These are phyloP conservation scores for Cetoscarus ocellatus DNA, from an alignment of 2,797 vertebrate genomes.

Conservation along the genomic window DNA sequence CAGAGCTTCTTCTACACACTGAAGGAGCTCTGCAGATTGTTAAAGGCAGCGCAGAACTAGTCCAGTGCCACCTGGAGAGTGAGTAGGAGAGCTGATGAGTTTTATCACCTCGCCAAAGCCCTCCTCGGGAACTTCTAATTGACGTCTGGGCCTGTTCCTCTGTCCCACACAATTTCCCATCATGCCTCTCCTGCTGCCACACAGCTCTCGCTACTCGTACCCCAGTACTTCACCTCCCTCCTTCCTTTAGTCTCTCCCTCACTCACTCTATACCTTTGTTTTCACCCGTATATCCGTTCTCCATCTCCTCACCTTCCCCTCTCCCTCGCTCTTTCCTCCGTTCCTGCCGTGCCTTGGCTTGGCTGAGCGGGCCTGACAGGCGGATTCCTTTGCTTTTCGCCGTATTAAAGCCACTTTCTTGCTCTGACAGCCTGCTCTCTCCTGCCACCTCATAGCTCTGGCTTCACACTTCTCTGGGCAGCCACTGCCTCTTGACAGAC, in stretches of 20 bases:
- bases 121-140: constrained; percentile 80
- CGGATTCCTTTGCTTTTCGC: constrained; percentile 99
- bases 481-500: constrained; percentile 99
- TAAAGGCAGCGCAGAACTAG: constrained; percentile 64
- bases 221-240: constrained; percentile 68
- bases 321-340: constrained; percentile 72
- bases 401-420: constrained; percentile 99
- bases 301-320: constrained; percentile 69
- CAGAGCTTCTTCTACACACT: constrained; percentile 41
- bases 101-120: constrained; percentile 76
- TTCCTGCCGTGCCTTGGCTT: constrained; percentile 89
- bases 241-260: constrained; percentile 63
- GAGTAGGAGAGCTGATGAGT: constrained; percentile 80
- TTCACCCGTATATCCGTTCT: constrained; percentile 68
- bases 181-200: constrained; percentile 78
- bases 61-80: constrained; percentile 70
- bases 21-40: constrained; percentile 66
- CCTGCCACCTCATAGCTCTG: constrained; percentile 99
- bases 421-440: constrained; percentile 99
- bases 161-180: constrained; percentile 82
- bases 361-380: constrained; percentile 99
- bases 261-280: constrained; percentile 66
- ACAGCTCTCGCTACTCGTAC: constrained; percentile 69
- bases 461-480: constrained; percentile 99
- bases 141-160: constrained; percentile 76